A percentile compares a stretch with the other conserved stretches of the same genome.
phyloP scores from a whole-genome alignment of 2,888 invertebrate species.

The Beris morrisii region DNA sequence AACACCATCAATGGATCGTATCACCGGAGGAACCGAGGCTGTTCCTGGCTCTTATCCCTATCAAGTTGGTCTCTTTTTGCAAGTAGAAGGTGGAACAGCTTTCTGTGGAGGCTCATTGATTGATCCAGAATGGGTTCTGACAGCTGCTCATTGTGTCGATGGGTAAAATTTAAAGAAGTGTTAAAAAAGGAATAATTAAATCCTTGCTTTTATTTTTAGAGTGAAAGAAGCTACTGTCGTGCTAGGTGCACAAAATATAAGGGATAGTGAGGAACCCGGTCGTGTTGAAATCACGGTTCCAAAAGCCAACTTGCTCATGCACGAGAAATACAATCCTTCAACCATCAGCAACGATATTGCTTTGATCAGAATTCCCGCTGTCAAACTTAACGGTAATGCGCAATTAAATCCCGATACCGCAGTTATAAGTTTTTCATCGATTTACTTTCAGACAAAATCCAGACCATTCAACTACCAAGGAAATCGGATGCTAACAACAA shows the following conservation, averaged over 20 bases:
- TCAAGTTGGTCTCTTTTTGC: conserved; percentile 47
- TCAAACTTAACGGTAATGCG: conserved; percentile 28
- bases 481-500: neutral
- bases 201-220: neutral
- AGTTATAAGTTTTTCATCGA: neutral
- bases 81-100: conserved; percentile 41
- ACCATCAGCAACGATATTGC: conserved; percentile 33
- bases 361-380: conserved; percentile 29
- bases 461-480: conserved; percentile 20
- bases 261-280: conserved; percentile 6
- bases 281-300: conserved; percentile 19
- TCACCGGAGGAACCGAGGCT: conserved; percentile 40
- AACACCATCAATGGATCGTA: conserved; percentile 41
- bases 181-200: no score
- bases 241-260: conserved; percentile 35
- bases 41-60: conserved; percentile 42
- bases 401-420: no score
- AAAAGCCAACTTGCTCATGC: conserved; percentile 23
- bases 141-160: conserved; percentile 49
- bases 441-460: conserved; percentile 22
- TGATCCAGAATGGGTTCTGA: conserved; percentile 48
- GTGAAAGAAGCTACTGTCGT: conserved; percentile 9
- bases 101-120: conserved; percentile 53
- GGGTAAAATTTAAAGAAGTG: conserved; percentile 40
- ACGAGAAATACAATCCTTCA: conserved; percentile 25